Conservation (phyloP, 2,113 vertebrate genomes). For the Recurvirostra avosetta region DNA sequence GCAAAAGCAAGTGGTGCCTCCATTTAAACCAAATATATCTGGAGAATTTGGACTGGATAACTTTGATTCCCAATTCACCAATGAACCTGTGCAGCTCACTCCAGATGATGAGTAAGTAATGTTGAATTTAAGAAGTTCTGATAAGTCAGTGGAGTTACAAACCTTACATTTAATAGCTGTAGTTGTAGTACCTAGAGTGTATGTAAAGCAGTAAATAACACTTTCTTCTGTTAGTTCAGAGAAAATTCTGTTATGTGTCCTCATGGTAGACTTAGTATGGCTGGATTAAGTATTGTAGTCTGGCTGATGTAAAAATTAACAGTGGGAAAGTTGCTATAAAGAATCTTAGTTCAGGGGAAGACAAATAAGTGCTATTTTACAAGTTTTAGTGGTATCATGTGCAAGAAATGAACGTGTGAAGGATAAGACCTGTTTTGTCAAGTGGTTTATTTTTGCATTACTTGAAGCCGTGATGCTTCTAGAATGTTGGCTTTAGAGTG, state of each 20-base stretch:
- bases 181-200: background rate
- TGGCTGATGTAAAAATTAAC: background rate
- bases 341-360: background rate
- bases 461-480: background rate
- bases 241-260: background rate
- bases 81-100: conserved; percentile 97
- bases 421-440: background rate
- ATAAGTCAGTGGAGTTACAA: background rate
- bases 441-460: background rate
- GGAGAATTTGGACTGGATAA: conserved; percentile 98
- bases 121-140: background rate
- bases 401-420: background rate
- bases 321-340: background rate
- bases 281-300: background rate
- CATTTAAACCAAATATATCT: conserved; percentile 98
- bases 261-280: background rate
- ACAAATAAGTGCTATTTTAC: background rate
- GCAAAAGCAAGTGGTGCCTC: conserved; percentile 97
- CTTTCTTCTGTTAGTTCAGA: background rate
- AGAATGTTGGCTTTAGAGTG: background rate
- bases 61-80: conserved; percentile 98
- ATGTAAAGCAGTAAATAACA: background rate
- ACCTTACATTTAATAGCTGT: background rate
- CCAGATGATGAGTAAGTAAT: conserved; percentile 97
- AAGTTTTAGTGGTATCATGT: background rate